A percentile compares a stretch with the other conserved stretches of the same genome.
These are phyloP conservation scores for Pachydiplax longipennis DNA, from an alignment of 2,888 invertebrate species.

Conservation along the genomic window DNA sequence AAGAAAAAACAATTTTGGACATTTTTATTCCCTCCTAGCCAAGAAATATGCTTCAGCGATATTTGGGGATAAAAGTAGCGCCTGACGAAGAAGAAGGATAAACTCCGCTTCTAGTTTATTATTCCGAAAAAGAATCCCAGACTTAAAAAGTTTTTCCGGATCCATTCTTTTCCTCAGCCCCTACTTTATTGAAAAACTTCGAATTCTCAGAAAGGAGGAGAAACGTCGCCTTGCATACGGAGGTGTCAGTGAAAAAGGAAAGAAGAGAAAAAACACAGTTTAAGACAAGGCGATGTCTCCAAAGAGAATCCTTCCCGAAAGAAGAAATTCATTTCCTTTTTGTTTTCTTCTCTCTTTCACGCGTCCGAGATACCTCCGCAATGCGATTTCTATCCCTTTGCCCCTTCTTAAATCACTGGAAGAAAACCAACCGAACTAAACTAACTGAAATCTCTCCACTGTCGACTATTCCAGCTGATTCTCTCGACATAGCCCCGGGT, in stretches of 20 bases:
- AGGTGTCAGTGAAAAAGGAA: background rate
- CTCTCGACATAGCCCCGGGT: background rate
- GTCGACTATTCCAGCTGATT: background rate
- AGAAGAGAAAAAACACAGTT: background rate
- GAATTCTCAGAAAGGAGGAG: conserved; percentile 23
- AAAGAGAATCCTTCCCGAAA: background rate
- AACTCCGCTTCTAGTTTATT: conserved; percentile 38
- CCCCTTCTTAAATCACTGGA: background rate
- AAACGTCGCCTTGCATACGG: conserved; percentile 29
- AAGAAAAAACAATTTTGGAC: background rate
- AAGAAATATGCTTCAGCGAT: background rate
- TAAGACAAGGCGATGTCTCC: conserved; percentile 30
- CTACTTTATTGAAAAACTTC: conserved; percentile 43
- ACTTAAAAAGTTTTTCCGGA: conserved; percentile 14
- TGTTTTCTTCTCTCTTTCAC: background rate
- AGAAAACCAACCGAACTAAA: background rate
- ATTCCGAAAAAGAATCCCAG: conserved; percentile 28
- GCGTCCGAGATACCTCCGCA: conserved; percentile 20
- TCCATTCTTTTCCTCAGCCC: background rate
- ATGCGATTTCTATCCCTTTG: background rate
- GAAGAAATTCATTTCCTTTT: background rate
- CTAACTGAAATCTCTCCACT: background rate
- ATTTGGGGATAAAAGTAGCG: background rate
- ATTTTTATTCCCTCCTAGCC: background rate
- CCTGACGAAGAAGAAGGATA: background rate